phyloP scores from a whole-genome alignment of 2,888 invertebrate species.

The Crocallis elinguaria region DNA sequence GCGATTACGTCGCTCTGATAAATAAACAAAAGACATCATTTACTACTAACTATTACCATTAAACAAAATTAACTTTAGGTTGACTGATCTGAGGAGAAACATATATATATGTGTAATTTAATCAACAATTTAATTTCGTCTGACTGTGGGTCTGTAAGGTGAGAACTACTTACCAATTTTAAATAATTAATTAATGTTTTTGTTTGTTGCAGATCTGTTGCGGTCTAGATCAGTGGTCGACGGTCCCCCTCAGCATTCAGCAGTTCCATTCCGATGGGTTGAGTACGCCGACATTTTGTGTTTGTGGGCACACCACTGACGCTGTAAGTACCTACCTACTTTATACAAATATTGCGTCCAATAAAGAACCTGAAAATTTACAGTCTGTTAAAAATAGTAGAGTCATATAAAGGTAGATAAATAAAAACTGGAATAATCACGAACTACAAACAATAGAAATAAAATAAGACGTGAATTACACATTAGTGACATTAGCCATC shows the following conservation, averaged over 20 bases:
- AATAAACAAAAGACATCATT: no score
- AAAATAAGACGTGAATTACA: constrained; percentile 19
- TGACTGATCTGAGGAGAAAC: no score
- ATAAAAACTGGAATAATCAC: constrained; percentile 24
- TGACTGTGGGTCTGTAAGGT: no score
- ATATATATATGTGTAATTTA: no score
- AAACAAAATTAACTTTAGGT: no score
- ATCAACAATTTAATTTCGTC: no score
- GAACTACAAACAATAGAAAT: constrained; percentile 16
- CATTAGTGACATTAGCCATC: constrained; percentile 20
- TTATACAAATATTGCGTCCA: no score
- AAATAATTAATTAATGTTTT: neutral
- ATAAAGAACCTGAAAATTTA: no score
- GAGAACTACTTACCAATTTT: no score
- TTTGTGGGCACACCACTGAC: constrained; percentile 81
- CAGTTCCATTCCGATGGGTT: constrained; percentile 81
- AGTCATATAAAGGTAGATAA: constrained; percentile 2
- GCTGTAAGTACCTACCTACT: constrained; percentile 61
- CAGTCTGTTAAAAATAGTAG: no score
- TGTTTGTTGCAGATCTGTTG: constrained; percentile 73
- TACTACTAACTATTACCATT: no score
- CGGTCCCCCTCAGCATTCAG: constrained; percentile 64
- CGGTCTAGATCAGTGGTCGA: constrained; percentile 71
- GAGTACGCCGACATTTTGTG: constrained; percentile 79
- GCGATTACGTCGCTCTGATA: no score